Evolutionary conservation across 2,888 invertebrate genomes (phyloP).

Genomic region (Byasa hedistus): DNA sequence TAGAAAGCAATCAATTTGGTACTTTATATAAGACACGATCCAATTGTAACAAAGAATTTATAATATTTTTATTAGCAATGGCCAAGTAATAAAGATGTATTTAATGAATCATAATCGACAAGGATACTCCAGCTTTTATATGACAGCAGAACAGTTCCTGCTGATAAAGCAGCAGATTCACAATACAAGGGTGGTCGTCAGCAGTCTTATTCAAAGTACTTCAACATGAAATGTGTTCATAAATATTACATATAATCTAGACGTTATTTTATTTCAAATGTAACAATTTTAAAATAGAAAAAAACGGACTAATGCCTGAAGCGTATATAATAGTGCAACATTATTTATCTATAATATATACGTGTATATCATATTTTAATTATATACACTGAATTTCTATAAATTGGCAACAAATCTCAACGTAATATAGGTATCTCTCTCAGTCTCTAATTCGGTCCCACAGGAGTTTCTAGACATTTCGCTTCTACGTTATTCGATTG

Average conservation of each 20-base stretch:
- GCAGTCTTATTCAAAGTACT: too few species aligned
- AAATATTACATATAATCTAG: background rate
- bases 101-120: too few species aligned
- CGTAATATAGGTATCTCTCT: slow-evolving; percentile 11
- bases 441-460: slow-evolving; percentile 27
- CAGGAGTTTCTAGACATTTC: background rate
- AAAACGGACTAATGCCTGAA: background rate
- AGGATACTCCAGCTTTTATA: too few species aligned
- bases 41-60: too few species aligned
- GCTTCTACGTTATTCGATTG: background rate
- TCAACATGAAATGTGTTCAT: background rate
- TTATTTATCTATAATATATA: background rate
- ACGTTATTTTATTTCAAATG: background rate
- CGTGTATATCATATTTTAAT: background rate
- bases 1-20: background rate
- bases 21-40: background rate
- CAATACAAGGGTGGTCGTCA: too few species aligned
- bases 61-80: too few species aligned
- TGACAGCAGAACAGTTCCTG: too few species aligned
- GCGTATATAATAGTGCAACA: background rate
- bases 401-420: slow-evolving; percentile 19
- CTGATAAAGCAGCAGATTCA: too few species aligned
- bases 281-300: background rate
- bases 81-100: too few species aligned
- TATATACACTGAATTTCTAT: slow-evolving; percentile 7